Evolutionary conservation across 2,113 vertebrate genomes (phyloP).

Genomic region (Riparia riparia): DNA sequence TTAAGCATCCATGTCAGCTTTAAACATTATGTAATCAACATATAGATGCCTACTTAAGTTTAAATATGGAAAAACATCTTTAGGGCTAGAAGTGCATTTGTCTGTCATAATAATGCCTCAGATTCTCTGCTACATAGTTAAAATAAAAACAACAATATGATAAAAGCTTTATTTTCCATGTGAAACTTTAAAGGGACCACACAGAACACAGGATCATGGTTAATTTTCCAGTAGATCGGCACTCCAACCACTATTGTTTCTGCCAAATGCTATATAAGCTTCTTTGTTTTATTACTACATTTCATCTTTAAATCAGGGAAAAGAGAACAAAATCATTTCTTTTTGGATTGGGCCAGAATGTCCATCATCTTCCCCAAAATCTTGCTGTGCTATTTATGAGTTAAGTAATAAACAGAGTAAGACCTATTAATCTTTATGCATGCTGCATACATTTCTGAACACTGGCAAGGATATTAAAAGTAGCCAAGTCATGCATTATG

Average conservation of each 20-base stretch:
- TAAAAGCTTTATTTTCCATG: not conserved
- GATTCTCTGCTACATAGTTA: not conserved
- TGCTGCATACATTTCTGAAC: not conserved
- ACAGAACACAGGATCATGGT: not conserved
- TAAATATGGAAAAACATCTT: not conserved
- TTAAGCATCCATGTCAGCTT: not conserved
- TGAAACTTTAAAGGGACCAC: not conserved
- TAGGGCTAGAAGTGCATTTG: not conserved
- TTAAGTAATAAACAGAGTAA: not conserved
- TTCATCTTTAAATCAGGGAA: not conserved
- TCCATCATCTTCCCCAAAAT: not conserved
- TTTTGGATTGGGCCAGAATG: not conserved
- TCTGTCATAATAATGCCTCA: not conserved
- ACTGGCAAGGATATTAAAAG: not conserved
- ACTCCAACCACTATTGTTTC: not conserved
- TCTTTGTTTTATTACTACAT: not conserved
- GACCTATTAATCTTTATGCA: not conserved
- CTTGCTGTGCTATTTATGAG: not conserved
- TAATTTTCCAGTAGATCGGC: not conserved
- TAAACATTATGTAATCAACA: not conserved
- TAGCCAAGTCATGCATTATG: not conserved
- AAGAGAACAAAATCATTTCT: not conserved
- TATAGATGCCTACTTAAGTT: not conserved
- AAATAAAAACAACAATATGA: not conserved
- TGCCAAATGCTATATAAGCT: not conserved